phyloP scores from a whole-genome alignment of 2,113 vertebrate genomes.

The Natator depressus region DNA sequence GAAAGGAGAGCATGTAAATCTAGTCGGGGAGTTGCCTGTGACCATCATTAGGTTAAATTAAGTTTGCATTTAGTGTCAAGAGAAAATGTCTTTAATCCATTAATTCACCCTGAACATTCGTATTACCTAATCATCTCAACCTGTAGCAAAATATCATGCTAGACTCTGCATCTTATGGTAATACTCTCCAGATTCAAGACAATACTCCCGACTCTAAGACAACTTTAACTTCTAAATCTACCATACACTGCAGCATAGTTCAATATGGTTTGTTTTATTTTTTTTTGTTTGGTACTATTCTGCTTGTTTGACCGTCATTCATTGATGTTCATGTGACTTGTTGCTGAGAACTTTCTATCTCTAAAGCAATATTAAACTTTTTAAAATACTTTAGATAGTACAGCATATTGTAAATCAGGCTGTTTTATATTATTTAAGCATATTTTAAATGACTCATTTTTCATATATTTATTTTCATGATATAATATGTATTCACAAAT shows the following conservation, averaged over 20 bases:
- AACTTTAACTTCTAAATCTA: background rate
- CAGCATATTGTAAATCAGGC: background rate
- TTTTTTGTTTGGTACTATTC: background rate
- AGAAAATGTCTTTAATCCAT: background rate
- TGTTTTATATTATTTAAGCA: background rate
- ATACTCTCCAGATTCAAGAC: background rate
- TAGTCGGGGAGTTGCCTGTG: background rate
- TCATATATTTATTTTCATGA: background rate
- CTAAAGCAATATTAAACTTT: background rate
- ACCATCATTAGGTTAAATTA: slow-evolving; percentile 7
- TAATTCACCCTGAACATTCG: background rate
- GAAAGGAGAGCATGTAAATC: slow-evolving; percentile 22
- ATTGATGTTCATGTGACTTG: background rate
- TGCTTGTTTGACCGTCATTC: background rate
- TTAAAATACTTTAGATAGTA: background rate
- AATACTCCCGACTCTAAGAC: background rate
- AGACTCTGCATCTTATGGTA: accelerated
- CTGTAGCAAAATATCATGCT: background rate
- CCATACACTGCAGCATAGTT: background rate
- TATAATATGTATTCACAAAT: background rate
- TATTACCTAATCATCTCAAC: slow-evolving; percentile 39
- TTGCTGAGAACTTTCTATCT: background rate
- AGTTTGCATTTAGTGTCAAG: background rate
- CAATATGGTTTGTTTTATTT: background rate
- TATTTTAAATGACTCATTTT: background rate